Conservation (phyloP, 2,113 vertebrate species). For the Recurvirostra avosetta region DNA sequence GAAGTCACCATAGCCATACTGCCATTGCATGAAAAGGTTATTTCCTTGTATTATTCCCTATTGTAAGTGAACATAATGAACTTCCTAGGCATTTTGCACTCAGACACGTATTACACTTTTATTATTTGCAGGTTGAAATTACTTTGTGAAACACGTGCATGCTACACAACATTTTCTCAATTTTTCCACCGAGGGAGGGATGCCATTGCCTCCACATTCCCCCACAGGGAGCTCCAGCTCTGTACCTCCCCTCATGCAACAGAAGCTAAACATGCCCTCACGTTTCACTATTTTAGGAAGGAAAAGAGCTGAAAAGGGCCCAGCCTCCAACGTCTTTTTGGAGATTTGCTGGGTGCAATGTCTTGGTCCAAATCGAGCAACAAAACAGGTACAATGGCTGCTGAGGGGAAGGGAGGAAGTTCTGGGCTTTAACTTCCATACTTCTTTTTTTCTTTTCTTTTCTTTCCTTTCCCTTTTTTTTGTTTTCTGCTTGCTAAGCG, state of each 20-base stretch:
- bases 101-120: rapidly evolving
- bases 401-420: rapidly evolving
- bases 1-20: rapidly evolving
- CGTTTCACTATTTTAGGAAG: background rate
- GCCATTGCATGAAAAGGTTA: background rate
- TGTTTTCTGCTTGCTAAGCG: too few species aligned
- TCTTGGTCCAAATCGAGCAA: rapidly evolving
- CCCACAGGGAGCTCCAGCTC: rapidly evolving
- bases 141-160: rapidly evolving
- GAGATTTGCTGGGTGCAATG: too few species aligned
- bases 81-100: background rate
- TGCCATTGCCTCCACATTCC: rapidly evolving
- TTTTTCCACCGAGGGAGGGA: rapidly evolving
- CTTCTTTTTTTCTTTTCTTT: too few species aligned
- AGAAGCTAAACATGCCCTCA: rapidly evolving
- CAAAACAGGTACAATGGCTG: background rate
- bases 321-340: rapidly evolving
- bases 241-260: rapidly evolving
- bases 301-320: background rate
- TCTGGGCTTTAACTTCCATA: background rate
- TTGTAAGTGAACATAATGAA: background rate
- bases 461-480: too few species aligned
- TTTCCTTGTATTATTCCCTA: background rate
- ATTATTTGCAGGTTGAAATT: background rate
- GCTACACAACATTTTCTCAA: rapidly evolving